phyloP scores from a whole-genome alignment of 2,113 vertebrate genomes.

The Stegostoma tigrinum region DNA sequence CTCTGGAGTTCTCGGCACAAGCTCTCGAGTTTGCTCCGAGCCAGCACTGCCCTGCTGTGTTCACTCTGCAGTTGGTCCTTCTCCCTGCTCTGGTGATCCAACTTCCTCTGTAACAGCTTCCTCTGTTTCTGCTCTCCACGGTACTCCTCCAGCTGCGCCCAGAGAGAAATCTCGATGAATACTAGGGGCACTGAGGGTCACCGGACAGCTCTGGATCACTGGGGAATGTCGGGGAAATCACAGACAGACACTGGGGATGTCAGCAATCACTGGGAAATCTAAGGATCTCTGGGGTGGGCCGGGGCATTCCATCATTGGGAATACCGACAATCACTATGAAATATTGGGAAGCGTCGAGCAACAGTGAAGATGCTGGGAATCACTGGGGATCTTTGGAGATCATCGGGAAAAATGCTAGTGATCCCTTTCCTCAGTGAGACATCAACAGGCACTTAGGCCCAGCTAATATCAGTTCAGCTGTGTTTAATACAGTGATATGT shows the following conservation, averaged over 20 bases:
- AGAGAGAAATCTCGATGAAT: neutral
- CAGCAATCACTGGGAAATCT: neutral
- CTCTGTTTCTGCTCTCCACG: slow-evolving; percentile 65
- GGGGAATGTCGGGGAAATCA: neutral
- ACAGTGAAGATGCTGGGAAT: neutral
- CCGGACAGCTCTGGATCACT: no score
- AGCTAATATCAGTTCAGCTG: no score
- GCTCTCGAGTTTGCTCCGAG: slow-evolving; percentile 79
- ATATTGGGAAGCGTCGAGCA: neutral
- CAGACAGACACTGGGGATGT: neutral
- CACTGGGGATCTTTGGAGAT: neutral
- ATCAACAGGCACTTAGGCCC: neutral
- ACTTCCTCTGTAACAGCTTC: slow-evolving; percentile 67
- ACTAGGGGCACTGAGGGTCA: no score
- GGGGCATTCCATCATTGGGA: neutral
- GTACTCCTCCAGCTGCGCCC: slow-evolving; percentile 63
- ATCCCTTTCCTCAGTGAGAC: neutral
- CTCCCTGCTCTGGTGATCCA: slow-evolving; percentile 65
- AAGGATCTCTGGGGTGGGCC: neutral
- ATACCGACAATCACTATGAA: no score
- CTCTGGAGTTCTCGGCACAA: slow-evolving; percentile 82
- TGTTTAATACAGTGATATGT: no score
- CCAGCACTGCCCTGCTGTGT: slow-evolving; percentile 63
- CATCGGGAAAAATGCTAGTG: no score
- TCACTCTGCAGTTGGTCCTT: slow-evolving; percentile 79